These are phyloP conservation scores for Ditylenchus dipsaci DNA, from an alignment of 1,140 invertebrate genomes.

Conservation along the genomic window DNA sequence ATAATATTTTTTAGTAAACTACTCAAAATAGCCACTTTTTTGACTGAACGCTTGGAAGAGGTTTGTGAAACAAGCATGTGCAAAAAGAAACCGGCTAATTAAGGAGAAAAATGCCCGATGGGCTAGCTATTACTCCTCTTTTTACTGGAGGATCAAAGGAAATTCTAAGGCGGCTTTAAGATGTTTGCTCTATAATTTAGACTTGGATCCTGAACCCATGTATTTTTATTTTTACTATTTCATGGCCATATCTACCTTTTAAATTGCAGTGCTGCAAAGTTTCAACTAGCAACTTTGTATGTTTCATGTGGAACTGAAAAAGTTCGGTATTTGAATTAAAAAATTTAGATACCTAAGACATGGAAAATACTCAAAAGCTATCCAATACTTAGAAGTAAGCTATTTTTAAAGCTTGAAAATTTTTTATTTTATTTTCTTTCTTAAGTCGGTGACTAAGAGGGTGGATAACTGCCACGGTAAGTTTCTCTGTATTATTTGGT, in stretches of 20 bases:
- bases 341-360: neutral
- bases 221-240: neutral
- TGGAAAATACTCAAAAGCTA: slow-evolving; percentile 6
- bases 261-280: slow-evolving; percentile 14
- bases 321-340: too few relatives aligned
- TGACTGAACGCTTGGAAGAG: neutral
- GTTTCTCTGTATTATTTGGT: too few relatives aligned
- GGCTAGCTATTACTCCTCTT: slow-evolving; percentile 11
- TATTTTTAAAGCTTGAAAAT: neutral
- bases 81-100: neutral
- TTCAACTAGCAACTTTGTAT: slow-evolving; percentile 8
- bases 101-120: neutral
- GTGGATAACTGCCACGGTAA: neutral
- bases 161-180: slow-evolving; percentile 4
- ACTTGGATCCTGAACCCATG: neutral
- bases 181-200: slow-evolving; percentile 6
- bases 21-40: slow-evolving; percentile 6
- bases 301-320: neutral
- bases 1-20: neutral
- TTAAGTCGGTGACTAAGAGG: neutral
- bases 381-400: slow-evolving; percentile 9
- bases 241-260: neutral
- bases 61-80: neutral
- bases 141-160: slow-evolving; percentile 20
- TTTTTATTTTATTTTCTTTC: neutral